Evolutionary conservation across 2,113 vertebrate species (phyloP).

Genomic region (Bucco capensis): DNA sequence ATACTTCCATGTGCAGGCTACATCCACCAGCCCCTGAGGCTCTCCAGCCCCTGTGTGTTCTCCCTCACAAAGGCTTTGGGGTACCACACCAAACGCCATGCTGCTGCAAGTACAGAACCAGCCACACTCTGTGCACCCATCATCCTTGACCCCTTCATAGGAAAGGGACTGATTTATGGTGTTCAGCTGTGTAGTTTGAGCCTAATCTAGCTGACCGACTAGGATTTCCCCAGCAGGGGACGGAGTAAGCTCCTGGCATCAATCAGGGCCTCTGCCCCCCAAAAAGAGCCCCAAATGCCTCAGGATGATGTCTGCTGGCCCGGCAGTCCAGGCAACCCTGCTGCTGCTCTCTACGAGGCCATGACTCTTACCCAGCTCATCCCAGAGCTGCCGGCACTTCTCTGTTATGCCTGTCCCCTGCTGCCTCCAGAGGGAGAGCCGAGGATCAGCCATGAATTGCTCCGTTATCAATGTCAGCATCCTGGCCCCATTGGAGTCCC

Average conservation of each 20-base stretch:
- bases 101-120: not conserved
- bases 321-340: not conserved
- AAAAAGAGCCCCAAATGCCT: not conserved
- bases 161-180: not conserved
- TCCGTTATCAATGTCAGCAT: conserved; percentile 97
- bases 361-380: conserved; percentile 84
- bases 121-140: not conserved
- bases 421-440: conserved; percentile 95
- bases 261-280: not conserved
- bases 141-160: not conserved
- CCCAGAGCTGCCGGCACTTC: conserved; percentile 98
- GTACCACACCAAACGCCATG: not conserved
- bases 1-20: not conserved
- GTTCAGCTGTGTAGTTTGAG: not conserved
- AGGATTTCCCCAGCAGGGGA: not conserved
- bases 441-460: conserved; percentile 97
- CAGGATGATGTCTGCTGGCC: not conserved
- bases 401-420: conserved; percentile 98
- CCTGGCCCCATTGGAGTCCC: conserved; percentile 95
- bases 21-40: not conserved
- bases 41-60: not conserved
- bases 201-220: not conserved
- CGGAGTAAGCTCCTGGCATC: not conserved
- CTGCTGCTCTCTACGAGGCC: not conserved
- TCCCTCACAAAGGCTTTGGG: not conserved